Base-by-base conservation (phyloP, 2,888 invertebrate species). In the Resseliella maxima region DNA sequence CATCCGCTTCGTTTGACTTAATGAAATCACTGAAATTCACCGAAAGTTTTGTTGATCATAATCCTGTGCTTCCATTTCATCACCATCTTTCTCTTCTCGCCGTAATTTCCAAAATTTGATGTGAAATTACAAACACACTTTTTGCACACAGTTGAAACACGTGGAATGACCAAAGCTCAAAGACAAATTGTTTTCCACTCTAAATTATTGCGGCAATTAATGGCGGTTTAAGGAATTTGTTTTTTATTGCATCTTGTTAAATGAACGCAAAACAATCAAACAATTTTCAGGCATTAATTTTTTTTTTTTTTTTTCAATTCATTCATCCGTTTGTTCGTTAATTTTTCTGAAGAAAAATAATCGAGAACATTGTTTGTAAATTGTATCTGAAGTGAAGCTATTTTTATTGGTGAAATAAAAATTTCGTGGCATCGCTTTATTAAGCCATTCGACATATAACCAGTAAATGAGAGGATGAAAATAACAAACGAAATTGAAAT, bases 171-270 rank as follows among this genome's bases (percentile, higher is more conserved):
- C 10, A 31, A 72, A 72, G 31, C 3, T 31, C 6, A 72, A 72
- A 72, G 31, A 72, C 72, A 72, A 72, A 72, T 72, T 72, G 72
- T 31, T 72, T 72, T 72, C n/a, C 72, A 10, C 15, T 15, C 31
- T 72, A 72, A 72, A 27, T 72, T 72, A 72, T 72, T 72, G 72
- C 72, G 31, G 31, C 72, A 72, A 72, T 72, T 72, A 72, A 72
- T 72, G 72, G n/a, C 72, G 31, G 72, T 72, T 72, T 31, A 31
- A 31, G 72, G 72, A 72, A 72, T 72, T n/a, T 72, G 8, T 2
- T 27, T 31, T 72, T 72, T 72, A 72, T 31, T 72, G 72, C 72
- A 72, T 72, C 72, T 72, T 72, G 72, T 72, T 72, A 35, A 72
- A 72, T 12, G 59, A 59, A 27, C 31, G n/a, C 31, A 35, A 72